Evolutionary conservation across 2,797 vertebrate genomes (phyloP).

Genomic region (Pseudochirops corinnae): DNA sequence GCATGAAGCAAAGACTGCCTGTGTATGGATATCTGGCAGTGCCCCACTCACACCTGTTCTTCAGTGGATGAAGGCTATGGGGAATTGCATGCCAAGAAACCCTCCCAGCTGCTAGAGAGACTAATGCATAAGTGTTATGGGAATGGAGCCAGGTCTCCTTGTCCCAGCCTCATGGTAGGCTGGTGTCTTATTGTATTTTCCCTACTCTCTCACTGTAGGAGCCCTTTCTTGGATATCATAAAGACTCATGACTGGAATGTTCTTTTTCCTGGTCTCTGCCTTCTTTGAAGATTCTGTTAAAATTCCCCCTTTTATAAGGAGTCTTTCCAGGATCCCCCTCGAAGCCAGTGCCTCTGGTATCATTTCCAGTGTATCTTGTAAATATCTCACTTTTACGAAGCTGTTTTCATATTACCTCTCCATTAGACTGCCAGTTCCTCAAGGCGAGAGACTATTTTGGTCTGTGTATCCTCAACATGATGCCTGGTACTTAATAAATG

Average conservation of each 20-base stretch:
- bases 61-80: not conserved
- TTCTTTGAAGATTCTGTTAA: not conserved
- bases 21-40: not conserved
- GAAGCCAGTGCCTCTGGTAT: not conserved
- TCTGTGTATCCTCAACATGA: not conserved
- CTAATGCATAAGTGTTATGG: slow-evolving; percentile 1
- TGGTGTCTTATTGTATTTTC: not conserved
- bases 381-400: not conserved
- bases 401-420: not conserved
- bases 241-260: not conserved
- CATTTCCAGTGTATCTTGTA: not conserved
- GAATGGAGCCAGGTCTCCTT: not conserved
- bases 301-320: not conserved
- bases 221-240: not conserved
- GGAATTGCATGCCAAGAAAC: not conserved
- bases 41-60: not conserved
- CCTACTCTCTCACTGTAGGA: not conserved
- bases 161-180: not conserved
- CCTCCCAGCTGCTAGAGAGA: not conserved
- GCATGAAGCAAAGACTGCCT: not conserved
- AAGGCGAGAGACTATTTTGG: not conserved
- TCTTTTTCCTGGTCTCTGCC: not conserved
- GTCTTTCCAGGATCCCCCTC: not conserved
- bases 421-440: not conserved
- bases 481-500: not conserved